Percentiles rank a stretch among this genome's conserved stretches.
These are phyloP conservation scores for Alouatta palliata DNA, from an alignment of 2,113 vertebrate genomes.

Conservation along the genomic window DNA sequence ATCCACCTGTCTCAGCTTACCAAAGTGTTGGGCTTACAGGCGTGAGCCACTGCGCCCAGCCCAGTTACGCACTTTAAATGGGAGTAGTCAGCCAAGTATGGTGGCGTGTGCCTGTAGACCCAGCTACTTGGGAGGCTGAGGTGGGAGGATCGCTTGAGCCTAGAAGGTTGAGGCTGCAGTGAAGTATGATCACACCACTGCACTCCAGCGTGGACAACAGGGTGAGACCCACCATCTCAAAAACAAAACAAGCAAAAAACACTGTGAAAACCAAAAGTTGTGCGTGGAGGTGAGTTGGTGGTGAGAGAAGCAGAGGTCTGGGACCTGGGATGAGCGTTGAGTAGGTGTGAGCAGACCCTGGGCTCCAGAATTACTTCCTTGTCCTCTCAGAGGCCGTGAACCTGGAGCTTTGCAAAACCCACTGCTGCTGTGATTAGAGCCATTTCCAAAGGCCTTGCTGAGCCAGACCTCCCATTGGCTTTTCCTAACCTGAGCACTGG, in stretches of 20 bases:
- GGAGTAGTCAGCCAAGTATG: background rate
- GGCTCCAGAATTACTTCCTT: background rate
- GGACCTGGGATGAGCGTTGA: background rate
- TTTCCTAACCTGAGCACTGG: accelerated
- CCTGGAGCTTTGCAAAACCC: background rate
- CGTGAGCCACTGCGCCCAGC: too few species aligned
- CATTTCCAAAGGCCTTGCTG: background rate
- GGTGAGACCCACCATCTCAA: background rate
- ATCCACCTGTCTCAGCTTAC: too few species aligned
- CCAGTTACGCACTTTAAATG: background rate
- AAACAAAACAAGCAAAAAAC: too few species aligned
- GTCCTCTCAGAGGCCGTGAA: background rate
- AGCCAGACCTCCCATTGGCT: background rate
- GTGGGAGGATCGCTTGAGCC: background rate
- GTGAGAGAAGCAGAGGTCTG: background rate
- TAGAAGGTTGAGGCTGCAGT: background rate
- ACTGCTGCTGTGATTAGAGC: background rate
- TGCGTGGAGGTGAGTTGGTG: background rate
- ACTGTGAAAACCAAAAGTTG: accelerated
- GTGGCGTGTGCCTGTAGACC: background rate
- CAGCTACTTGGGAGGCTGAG: background rate
- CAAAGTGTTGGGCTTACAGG: too few species aligned
- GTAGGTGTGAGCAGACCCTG: background rate
- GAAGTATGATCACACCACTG: background rate
- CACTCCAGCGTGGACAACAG: background rate